Evolutionary conservation across 2,888 invertebrate genomes (phyloP).

Genomic region (Liodrosophila aerea): DNA sequence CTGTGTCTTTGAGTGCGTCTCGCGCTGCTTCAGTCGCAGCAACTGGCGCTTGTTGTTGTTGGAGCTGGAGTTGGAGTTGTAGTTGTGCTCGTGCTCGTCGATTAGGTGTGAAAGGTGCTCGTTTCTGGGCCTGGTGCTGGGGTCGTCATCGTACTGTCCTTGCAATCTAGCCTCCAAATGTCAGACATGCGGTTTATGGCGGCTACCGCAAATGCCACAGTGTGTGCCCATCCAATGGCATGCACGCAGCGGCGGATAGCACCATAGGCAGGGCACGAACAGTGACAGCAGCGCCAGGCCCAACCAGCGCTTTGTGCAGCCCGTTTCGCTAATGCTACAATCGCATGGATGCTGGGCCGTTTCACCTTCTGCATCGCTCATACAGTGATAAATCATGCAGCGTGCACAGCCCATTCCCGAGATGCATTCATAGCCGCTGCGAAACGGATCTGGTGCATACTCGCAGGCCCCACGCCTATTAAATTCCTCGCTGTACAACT

Average conservation of each 20-base stretch:
- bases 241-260: conserved; percentile 93
- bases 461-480: conserved; percentile 94
- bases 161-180: conserved; percentile 82
- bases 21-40: conserved; percentile 53
- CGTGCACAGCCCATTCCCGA: conserved; percentile 94
- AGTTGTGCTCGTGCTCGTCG: conserved; percentile 38
- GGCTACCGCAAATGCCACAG: conserved; percentile 92
- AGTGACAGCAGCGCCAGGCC: conserved; percentile 92
- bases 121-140: conserved; percentile 74
- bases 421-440: conserved; percentile 90
- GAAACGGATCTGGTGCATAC: conserved; percentile 92
- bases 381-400: conserved; percentile 96
- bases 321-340: conserved; percentile 86
- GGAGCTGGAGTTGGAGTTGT: no score
- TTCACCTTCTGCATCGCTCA: conserved; percentile 95
- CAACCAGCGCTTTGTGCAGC: conserved; percentile 92
- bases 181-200: conserved; percentile 86
- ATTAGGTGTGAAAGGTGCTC: conserved; percentile 33
- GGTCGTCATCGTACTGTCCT: conserved; percentile 75
- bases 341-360: conserved; percentile 93
- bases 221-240: conserved; percentile 92
- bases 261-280: conserved; percentile 96
- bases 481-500: conserved; percentile 90
- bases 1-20: conserved; percentile 50
- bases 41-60: conserved; percentile 59